phyloP scores from a whole-genome alignment of 2,888 invertebrate genomes.

The Andrena praecox region DNA sequence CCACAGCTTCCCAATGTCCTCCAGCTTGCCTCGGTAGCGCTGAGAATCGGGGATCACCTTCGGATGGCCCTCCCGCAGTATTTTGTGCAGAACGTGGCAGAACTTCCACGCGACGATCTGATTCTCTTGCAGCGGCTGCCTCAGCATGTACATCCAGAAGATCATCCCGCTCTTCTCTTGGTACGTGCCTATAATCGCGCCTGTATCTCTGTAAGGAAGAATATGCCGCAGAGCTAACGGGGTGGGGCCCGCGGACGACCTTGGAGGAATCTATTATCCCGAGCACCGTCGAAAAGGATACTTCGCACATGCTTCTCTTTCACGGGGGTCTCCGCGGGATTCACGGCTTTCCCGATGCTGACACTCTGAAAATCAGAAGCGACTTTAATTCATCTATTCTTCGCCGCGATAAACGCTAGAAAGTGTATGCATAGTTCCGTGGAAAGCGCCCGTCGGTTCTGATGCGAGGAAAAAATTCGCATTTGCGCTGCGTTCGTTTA shows the following conservation, averaged over 20 bases:
- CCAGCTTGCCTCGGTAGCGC: constrained; percentile 91
- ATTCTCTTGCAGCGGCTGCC: constrained; percentile 95
- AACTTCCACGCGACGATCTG: constrained; percentile 99
- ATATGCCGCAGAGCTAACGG: constrained; percentile 3
- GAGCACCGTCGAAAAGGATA: constrained; percentile 84
- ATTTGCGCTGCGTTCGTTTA: constrained; percentile 36
- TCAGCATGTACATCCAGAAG: constrained; percentile 92
- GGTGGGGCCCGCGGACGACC: neutral
- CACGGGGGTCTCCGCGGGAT: constrained; percentile 95
- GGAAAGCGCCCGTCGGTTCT: constrained; percentile 7
- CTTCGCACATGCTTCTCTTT: constrained; percentile 99
- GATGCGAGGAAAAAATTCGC: neutral
- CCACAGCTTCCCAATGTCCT: constrained; percentile 97
- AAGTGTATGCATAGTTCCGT: constrained; percentile 5
- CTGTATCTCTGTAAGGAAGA: constrained; percentile 81
- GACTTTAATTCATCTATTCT: neutral
- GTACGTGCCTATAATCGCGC: constrained; percentile 97
- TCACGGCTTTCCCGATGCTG: constrained; percentile 97
- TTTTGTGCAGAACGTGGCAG: constrained; percentile 98
- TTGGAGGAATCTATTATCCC: neutral
- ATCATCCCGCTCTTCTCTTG: constrained; percentile 95
- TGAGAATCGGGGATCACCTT: constrained; percentile 94
- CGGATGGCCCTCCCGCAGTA: constrained; percentile 97
- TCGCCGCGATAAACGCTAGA: constrained; percentile 15
- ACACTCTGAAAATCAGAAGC: constrained; percentile 87